Conservation (phyloP, 1,140 invertebrate species). For the Micrasema longulum region DNA sequence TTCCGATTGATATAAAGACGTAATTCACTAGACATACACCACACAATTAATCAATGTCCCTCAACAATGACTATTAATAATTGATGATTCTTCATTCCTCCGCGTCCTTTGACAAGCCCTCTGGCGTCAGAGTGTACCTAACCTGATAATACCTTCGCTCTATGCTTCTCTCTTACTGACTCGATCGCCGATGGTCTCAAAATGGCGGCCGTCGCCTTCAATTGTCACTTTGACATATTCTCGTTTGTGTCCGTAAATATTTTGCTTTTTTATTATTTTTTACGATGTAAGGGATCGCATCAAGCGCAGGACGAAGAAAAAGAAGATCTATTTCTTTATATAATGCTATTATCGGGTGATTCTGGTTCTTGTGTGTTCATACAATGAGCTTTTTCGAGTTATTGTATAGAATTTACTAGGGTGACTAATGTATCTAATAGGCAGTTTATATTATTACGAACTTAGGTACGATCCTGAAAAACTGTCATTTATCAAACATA, state of each 20-base stretch:
- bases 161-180: constrained; percentile 3
- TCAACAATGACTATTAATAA: constrained; percentile 52
- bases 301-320: constrained; percentile 8
- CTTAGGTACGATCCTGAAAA: too few species aligned
- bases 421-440: too few species aligned
- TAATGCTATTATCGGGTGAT: constrained; percentile 44
- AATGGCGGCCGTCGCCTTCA: constrained; percentile 11
- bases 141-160: background rate
- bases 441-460: too few species aligned
- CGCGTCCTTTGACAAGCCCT: constrained; percentile 47
- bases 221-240: constrained; percentile 31
- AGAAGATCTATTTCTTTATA: constrained; percentile 31
- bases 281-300: background rate
- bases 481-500: too few species aligned
- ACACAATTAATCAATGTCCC: constrained; percentile 50
- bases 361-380: constrained; percentile 34
- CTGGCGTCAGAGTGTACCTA: too few species aligned
- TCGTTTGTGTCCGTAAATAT: constrained; percentile 26
- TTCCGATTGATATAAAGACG: constrained; percentile 37
- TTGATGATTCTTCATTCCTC: constrained; percentile 50
- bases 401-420: constrained; percentile 25
- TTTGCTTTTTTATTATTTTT: constrained; percentile 9
- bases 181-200: background rate
- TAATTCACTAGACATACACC: constrained; percentile 44
- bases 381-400: constrained; percentile 44